Evolutionary conservation across 2,113 vertebrate genomes (phyloP).

Genomic region (Lucifuga dentata): DNA sequence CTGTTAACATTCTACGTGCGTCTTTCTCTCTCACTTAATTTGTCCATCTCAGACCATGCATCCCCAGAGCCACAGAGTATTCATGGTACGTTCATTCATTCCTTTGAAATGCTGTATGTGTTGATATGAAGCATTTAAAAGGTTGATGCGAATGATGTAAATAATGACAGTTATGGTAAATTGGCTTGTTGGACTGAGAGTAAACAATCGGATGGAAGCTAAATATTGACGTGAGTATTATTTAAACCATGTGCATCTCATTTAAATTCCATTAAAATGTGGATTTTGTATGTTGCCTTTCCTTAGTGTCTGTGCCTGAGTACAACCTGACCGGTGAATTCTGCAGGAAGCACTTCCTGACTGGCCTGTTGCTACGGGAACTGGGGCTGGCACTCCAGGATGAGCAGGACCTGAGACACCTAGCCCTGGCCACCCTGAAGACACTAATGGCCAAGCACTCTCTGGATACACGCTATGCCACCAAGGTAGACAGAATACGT

Average conservation of each 20-base stretch:
- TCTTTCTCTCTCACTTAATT: constrained; percentile 50
- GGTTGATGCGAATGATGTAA: constrained; percentile 1
- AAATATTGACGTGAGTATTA: constrained; percentile 16
- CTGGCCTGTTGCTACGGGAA: constrained; percentile 93
- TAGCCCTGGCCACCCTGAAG: constrained; percentile 93
- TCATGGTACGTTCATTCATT: constrained; percentile 77
- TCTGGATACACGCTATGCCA: constrained; percentile 91
- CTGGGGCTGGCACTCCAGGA: constrained; percentile 96
- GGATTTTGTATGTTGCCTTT: background rate
- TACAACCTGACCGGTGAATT: constrained; percentile 97
- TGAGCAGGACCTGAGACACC: constrained; percentile 95
- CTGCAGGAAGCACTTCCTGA: constrained; percentile 97
- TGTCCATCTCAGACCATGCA: constrained; percentile 79
- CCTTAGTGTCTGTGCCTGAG: constrained; percentile 89
- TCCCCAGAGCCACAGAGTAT: constrained; percentile 77
- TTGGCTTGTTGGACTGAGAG: constrained; percentile 5
- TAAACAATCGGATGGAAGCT: too few species aligned
- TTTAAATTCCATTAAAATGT: constrained; percentile 19
- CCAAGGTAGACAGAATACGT: constrained; percentile 83
- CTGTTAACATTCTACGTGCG: constrained; percentile 54
- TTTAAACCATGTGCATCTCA: constrained; percentile 20
- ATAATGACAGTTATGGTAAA: constrained; percentile 16
- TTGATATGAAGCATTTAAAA: background rate
- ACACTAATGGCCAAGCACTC: constrained; percentile 98
- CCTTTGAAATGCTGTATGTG: constrained; percentile 13